Percentiles rank a stretch among this genome's conserved stretches.
Evolutionary conservation across 2,113 vertebrate genomes (phyloP).

Genomic region (Brevimyrus niger): DNA sequence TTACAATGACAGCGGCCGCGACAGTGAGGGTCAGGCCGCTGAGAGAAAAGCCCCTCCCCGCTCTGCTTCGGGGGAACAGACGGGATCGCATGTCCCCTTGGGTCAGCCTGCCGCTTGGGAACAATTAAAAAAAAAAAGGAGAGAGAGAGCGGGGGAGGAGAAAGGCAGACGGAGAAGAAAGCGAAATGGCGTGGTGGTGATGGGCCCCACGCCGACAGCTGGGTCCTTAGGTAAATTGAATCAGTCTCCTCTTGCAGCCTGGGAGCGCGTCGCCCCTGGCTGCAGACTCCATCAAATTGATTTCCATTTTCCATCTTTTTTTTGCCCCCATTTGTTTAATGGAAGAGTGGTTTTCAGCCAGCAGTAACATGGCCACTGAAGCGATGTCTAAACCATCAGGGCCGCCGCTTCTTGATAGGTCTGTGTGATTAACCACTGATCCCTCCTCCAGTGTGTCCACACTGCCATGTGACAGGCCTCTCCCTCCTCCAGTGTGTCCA

Average conservation of each 20-base stretch:
- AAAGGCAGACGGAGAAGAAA: neutral
- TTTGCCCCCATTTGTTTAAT: conserved; percentile 11
- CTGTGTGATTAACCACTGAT: neutral
- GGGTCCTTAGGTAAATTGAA: conserved; percentile 44
- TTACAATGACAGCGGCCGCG: neutral
- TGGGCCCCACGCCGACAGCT: conserved; percentile 34
- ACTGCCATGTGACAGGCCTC: neutral
- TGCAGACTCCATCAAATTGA: conserved; percentile 47
- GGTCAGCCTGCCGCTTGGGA: neutral
- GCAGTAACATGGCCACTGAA: conserved; percentile 19
- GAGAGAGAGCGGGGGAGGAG: conserved; percentile 33
- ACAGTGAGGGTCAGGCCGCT: conserved; percentile 14
- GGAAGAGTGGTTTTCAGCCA: conserved; percentile 17
- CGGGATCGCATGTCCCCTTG: conserved; percentile 11
- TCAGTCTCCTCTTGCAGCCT: conserved; percentile 33
- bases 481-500: neutral
- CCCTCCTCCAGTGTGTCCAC: neutral
- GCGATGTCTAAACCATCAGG: neutral
- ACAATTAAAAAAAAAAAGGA: neutral
- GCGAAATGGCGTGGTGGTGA: neutral
- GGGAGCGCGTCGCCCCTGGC: conserved; percentile 36
- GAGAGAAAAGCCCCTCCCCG: neutral
- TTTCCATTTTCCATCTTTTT: conserved; percentile 34
- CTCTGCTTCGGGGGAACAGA: neutral
- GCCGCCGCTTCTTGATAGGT: neutral